These are phyloP conservation scores for Tichodroma muraria DNA, from an alignment of 2,113 vertebrate species.

Conservation along the genomic window DNA sequence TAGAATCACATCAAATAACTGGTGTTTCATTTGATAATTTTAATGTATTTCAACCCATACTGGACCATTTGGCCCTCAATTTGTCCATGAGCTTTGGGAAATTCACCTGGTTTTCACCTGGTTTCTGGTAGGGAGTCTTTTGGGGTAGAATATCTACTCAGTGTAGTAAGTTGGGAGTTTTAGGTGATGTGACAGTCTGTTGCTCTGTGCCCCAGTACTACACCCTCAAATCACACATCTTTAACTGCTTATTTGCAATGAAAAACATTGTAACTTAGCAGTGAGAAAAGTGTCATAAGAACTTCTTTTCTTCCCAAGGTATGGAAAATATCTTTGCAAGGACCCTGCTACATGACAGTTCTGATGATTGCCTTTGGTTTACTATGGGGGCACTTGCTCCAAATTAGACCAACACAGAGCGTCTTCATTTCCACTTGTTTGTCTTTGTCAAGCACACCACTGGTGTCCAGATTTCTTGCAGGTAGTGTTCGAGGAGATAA, in stretches of 20 bases:
- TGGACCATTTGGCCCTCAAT: neutral
- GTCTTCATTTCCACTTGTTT: slow-evolving; percentile 94
- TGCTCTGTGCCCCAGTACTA: neutral
- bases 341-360: slow-evolving; percentile 86
- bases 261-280: neutral
- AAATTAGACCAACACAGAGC: slow-evolving; percentile 85
- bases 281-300: neutral
- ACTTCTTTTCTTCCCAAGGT: slow-evolving; percentile 75
- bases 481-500: slow-evolving; percentile 84
- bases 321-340: slow-evolving; percentile 93
- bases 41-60: neutral
- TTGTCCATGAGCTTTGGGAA: neutral
- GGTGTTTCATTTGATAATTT: neutral
- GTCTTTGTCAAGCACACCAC: slow-evolving; percentile 92
- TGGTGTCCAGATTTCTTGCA: slow-evolving; percentile 91
- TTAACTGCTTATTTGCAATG: neutral
- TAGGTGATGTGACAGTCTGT: neutral
- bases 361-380: slow-evolving; percentile 90
- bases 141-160: neutral
- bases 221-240: neutral
- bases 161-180: neutral
- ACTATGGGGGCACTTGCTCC: slow-evolving; percentile 88
- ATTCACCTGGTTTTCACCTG: neutral
- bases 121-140: neutral
- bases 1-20: neutral